Conservation (phyloP, 2,888 invertebrate species). For the Diarsia brunnea region DNA sequence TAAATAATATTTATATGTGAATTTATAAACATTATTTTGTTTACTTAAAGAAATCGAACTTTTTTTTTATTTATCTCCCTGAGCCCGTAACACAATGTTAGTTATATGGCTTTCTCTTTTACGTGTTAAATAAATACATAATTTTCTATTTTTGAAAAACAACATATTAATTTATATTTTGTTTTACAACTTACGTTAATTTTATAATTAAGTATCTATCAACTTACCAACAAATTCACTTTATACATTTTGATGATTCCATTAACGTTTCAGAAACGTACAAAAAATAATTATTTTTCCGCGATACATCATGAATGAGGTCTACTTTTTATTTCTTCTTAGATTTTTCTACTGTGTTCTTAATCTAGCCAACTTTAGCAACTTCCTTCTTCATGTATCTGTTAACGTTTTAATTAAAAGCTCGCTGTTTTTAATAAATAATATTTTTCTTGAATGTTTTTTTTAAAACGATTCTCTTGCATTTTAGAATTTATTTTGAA, state of each 20-base stretch:
- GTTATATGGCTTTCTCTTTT: background rate
- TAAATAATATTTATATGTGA: too few relatives aligned
- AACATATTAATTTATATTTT: conserved; percentile 10
- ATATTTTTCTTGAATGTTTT: conserved; percentile 1
- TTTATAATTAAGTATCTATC: conserved; percentile 61
- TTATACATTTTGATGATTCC: conserved; percentile 62
- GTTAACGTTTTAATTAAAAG: conserved; percentile 27
- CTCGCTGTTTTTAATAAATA: conserved; percentile 37
- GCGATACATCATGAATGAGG: conserved; percentile 68
- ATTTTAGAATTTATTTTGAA: conserved; percentile 11
- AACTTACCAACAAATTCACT: conserved; percentile 61
- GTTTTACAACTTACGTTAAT: conserved; percentile 67
- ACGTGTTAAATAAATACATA: conserved; percentile 6
- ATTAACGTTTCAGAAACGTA: conserved; percentile 73
- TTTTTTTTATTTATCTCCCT: background rate
- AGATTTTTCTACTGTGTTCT: conserved; percentile 50
- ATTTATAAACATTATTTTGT: too few relatives aligned
- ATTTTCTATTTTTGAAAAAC: conserved; percentile 14
- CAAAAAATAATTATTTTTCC: conserved; percentile 77
- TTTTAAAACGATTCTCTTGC: background rate
- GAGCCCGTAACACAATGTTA: background rate
- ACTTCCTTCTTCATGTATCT: conserved; percentile 6
- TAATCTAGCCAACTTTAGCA: conserved; percentile 50
- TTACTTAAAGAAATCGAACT: background rate
- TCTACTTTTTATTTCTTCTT: conserved; percentile 55